Conservation (phyloP, 1,140 invertebrate genomes). For the Euwallacea fornicatus region DNA sequence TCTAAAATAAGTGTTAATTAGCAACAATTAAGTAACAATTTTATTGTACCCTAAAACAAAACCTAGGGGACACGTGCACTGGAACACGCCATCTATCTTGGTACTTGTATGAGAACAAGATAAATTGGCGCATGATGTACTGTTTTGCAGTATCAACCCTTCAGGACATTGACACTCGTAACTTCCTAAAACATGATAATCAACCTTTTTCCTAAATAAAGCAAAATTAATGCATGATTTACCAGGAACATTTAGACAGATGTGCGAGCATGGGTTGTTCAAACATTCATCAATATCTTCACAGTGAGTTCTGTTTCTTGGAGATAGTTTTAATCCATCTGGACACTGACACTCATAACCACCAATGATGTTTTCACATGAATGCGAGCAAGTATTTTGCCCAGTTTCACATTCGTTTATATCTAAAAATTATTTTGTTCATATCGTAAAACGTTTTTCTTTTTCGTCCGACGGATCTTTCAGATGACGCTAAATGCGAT, state of each 20-base stretch:
- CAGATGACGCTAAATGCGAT: background rate
- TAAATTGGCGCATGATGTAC: conserved; percentile 32
- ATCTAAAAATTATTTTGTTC: conserved; percentile 55
- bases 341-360: conserved; percentile 54
- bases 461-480: no score
- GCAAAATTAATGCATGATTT: conserved; percentile 11
- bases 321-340: conserved; percentile 60
- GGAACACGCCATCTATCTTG: conserved; percentile 30
- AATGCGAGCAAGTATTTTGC: conserved; percentile 53
- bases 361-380: conserved; percentile 45
- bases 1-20: no score
- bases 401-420: conserved; percentile 64
- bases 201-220: background rate
- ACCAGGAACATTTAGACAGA: conserved; percentile 61
- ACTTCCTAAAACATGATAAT: conserved; percentile 5
- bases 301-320: conserved; percentile 55
- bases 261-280: conserved; percentile 63
- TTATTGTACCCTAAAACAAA: conserved; percentile 59
- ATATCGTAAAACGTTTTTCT: background rate
- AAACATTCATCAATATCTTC: conserved; percentile 74
- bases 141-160: conserved; percentile 18
- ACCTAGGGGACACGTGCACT: conserved; percentile 74
- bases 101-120: conserved; percentile 57
- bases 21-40: no score
- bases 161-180: conserved; percentile 25